Evolutionary conservation across 1,140 invertebrate species (phyloP).

Genomic region (Ectropis grisescens): DNA sequence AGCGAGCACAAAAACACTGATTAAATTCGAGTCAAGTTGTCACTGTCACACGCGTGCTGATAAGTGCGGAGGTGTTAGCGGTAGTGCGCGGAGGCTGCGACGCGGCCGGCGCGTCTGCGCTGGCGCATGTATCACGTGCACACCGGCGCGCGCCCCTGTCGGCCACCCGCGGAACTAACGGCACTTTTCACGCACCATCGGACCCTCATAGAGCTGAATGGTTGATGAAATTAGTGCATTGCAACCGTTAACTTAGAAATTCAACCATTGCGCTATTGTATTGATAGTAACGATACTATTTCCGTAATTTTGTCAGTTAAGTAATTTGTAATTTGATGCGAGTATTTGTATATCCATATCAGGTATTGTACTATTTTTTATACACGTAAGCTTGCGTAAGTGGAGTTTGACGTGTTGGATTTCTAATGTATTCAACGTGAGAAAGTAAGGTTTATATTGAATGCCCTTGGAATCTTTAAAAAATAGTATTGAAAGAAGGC

Average conservation of each 20-base stretch:
- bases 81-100: conserved; percentile 52
- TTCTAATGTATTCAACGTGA: no score
- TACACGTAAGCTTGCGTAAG: no score
- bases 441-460: no score
- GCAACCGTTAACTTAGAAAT: no score
- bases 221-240: conserved; percentile 2
- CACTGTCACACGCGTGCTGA: conserved; percentile 46
- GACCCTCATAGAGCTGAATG: conserved; percentile 19
- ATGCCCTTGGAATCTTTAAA: no score
- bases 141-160: conserved; percentile 34
- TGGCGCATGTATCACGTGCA: conserved; percentile 52
- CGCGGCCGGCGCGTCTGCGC: conserved; percentile 41
- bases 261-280: conserved; percentile 3
- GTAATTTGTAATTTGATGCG: not conserved
- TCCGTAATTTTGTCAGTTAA: not conserved
- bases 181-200: conserved; percentile 42
- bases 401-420: no score
- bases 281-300: conserved; percentile 1
- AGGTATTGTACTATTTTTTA: no score
- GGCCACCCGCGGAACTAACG: conserved; percentile 44
- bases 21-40: conserved; percentile 11
- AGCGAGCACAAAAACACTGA: conserved; percentile 6
- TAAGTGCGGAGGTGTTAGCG: conserved; percentile 20
- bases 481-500: no score
- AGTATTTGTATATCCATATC: no score